Evolutionary conservation across 1,140 invertebrate species (phyloP).

Genomic region (Vanessa atalanta): DNA sequence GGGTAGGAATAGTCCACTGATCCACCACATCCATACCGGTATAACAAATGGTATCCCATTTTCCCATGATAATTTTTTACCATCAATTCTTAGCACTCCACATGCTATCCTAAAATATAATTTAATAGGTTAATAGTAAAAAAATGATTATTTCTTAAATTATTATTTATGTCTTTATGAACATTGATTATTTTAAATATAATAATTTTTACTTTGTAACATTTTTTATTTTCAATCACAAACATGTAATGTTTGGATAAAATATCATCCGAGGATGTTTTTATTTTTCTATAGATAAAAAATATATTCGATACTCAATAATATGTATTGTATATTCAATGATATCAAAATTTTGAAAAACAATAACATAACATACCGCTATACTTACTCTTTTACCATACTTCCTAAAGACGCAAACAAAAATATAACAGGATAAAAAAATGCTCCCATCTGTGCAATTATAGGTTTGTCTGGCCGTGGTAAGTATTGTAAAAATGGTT

Average conservation of each 20-base stretch:
- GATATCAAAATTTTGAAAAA: too few relatives aligned
- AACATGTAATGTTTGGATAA: too few relatives aligned
- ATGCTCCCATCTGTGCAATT: constrained; percentile 63
- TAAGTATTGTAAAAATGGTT: constrained; percentile 82
- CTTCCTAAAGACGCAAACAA: constrained; percentile 40
- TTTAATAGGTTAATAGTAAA: background rate
- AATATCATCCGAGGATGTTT: too few relatives aligned
- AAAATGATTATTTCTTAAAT: background rate
- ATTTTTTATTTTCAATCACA: too few relatives aligned
- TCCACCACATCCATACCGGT: constrained; percentile 62
- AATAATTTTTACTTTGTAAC: too few relatives aligned
- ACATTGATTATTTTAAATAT: too few relatives aligned
- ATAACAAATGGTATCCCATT: constrained; percentile 52
- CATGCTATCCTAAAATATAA: constrained; percentile 40
- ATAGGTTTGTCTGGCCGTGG: constrained; percentile 60
- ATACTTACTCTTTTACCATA: constrained; percentile 63
- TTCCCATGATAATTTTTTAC: constrained; percentile 47
- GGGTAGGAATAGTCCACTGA: constrained; percentile 49
- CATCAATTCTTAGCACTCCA: constrained; percentile 40
- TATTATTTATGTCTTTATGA: too few relatives aligned
- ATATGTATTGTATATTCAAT: too few relatives aligned
- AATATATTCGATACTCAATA: too few relatives aligned
- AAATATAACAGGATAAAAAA: constrained; percentile 65
- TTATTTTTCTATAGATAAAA: too few relatives aligned
- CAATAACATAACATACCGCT: background rate